Evolutionary conservation across 2,797 vertebrate genomes (phyloP).

Genomic region (Xyrichtys novacula): DNA sequence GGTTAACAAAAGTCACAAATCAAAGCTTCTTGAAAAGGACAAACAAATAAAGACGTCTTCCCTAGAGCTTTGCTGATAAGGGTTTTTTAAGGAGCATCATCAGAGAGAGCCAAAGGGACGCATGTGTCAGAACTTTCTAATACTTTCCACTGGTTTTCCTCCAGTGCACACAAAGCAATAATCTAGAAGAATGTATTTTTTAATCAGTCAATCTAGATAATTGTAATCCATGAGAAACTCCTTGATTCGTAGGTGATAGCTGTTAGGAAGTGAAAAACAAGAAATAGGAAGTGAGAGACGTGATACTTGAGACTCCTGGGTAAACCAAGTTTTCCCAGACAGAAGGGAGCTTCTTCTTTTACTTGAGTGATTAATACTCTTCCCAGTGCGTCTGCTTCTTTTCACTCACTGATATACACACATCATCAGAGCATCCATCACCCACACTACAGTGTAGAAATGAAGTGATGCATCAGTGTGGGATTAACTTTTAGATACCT

Average conservation of each 20-base stretch:
- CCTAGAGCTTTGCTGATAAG: not conserved
- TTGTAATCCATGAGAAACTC: slow-evolving; percentile 5
- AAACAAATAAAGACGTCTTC: not conserved
- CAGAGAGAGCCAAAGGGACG: not conserved
- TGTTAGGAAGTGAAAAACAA: slow-evolving; percentile 11
- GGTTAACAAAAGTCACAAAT: slow-evolving; percentile 19
- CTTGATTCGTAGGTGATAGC: not conserved
- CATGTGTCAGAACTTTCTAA: not conserved
- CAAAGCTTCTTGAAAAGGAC: not conserved
- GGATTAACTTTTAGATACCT: not conserved
- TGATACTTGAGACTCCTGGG: slow-evolving; percentile 62
- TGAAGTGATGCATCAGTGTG: slow-evolving; percentile 4
- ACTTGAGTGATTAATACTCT: slow-evolving; percentile 59
- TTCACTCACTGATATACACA: slow-evolving; percentile 21
- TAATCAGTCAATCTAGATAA: not conserved
- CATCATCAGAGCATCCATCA: slow-evolving; percentile 16
- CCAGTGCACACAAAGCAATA: no score
- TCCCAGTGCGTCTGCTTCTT: slow-evolving; percentile 27
- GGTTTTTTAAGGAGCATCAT: not conserved
- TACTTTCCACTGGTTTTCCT: no score
- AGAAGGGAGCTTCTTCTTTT: slow-evolving; percentile 37
- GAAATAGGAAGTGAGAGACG: slow-evolving; percentile 21
- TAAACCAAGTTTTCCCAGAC: slow-evolving; percentile 40
- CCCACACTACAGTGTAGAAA: not conserved
- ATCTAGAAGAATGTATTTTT: no score